Percentiles rank a stretch among this genome's conserved stretches.
These are phyloP conservation scores for Parapsyche elsis DNA, from an alignment of 1,140 invertebrate genomes.

Conservation along the genomic window DNA sequence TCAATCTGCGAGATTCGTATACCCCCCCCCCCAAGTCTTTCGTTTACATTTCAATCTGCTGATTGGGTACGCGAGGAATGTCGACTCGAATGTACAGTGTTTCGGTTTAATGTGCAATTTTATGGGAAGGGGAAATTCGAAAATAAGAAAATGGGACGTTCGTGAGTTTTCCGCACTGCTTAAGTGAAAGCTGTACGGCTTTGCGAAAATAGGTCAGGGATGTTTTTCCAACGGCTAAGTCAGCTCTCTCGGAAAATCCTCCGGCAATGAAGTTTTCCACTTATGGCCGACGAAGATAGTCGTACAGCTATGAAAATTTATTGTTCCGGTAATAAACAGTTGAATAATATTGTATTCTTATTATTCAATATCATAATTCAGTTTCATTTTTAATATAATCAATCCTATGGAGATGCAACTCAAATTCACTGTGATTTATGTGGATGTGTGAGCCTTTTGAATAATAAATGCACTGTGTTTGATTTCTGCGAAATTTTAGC, in stretches of 20 bases:
- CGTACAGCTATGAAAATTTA: constrained; percentile 16
- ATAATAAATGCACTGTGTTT: too few species aligned
- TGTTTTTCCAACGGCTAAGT: constrained; percentile 30
- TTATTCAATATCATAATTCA: too few species aligned
- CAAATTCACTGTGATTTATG: too few species aligned
- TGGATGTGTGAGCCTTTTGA: too few species aligned
- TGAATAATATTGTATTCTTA: too few species aligned
- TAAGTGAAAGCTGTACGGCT: constrained; percentile 28
- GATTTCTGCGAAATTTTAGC: too few species aligned
- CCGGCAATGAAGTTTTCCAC: constrained; percentile 25
- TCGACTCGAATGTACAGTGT: background rate
- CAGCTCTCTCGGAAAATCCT: constrained; percentile 22
- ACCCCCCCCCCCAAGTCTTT: too few species aligned
- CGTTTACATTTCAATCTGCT: background rate
- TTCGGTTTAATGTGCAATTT: background rate
- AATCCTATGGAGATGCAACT: too few species aligned
- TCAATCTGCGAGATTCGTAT: background rate
- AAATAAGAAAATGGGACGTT: constrained; percentile 13
- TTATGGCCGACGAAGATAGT: constrained; percentile 15
- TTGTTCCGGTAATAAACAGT: constrained; percentile 3
- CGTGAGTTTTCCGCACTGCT: constrained; percentile 23
- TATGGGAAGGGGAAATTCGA: background rate
- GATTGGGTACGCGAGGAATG: background rate
- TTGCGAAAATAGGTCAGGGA: constrained; percentile 27
- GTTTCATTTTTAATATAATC: too few species aligned